Percentiles rank a stretch among this genome's conserved stretches.
These are phyloP conservation scores for Chaenodraco wilsoni DNA, from an alignment of 2,797 vertebrate genomes.

Conservation along the genomic window DNA sequence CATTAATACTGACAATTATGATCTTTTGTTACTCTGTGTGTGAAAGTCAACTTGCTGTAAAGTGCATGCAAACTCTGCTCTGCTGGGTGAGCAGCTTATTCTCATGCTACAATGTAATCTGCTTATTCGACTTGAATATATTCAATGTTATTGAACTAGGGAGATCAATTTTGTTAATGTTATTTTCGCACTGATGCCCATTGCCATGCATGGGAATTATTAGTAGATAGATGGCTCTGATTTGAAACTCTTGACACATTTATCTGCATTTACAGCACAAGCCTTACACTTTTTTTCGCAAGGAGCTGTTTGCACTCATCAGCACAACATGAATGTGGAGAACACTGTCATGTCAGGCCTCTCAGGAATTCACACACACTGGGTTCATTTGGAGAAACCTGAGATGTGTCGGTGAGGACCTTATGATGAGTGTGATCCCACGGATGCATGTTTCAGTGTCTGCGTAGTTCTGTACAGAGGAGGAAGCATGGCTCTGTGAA, in stretches of 20 bases:
- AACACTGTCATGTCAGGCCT: constrained; percentile 52
- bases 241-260: constrained; percentile 18
- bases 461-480: constrained; percentile 35
- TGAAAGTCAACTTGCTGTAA: constrained; percentile 3
- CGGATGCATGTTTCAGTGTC: constrained; percentile 59
- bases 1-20: background rate
- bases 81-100: background rate
- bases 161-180: constrained; percentile 31
- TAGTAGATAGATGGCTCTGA: constrained; percentile 29
- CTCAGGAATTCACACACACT: constrained; percentile 60
- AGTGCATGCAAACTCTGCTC: constrained; percentile 4
- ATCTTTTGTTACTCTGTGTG: background rate
- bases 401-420: constrained; percentile 57
- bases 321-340: constrained; percentile 30
- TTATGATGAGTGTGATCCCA: constrained; percentile 48
- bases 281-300: background rate
- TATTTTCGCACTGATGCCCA: constrained; percentile 13
- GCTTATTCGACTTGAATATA: constrained; percentile 24
- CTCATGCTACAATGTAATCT: background rate
- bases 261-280: constrained; percentile 7
- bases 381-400: constrained; percentile 60
- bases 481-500: constrained; percentile 33
- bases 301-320: constrained; percentile 8
- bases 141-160: constrained; percentile 38
- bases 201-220: constrained; percentile 4